Conservation (phyloP, 2,888 invertebrate genomes). For the Caenorhabditis zanzibari region DNA sequence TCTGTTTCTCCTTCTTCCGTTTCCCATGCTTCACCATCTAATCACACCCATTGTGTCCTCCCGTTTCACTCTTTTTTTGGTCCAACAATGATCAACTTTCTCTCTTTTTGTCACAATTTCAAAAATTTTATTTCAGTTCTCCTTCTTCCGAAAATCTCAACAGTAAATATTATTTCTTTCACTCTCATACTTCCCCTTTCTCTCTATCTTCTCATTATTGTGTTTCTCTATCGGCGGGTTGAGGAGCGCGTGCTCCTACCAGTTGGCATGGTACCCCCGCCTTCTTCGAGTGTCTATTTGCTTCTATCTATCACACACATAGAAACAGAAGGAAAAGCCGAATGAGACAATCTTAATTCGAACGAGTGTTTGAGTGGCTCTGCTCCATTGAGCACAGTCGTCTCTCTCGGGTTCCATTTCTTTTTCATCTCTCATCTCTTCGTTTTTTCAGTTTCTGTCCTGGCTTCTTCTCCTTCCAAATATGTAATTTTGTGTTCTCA, state of each 20-base stretch:
- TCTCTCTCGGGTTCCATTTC: slow-evolving; percentile 29
- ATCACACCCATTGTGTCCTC: slow-evolving; percentile 59
- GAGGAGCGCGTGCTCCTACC: slow-evolving; percentile 59
- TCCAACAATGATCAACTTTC: slow-evolving; percentile 31
- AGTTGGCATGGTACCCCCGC: slow-evolving; percentile 64
- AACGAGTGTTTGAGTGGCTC: slow-evolving; percentile 60
- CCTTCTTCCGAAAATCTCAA: slow-evolving; percentile 43
- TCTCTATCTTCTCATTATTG: slow-evolving; percentile 41
- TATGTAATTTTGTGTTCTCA: slow-evolving; percentile 53
- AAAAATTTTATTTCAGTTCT: slow-evolving; percentile 39
- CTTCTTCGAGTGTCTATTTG: slow-evolving; percentile 56
- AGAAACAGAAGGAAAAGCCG: slow-evolving; percentile 12
- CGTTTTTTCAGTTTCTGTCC: slow-evolving; percentile 4
- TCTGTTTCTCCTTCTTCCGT: slow-evolving; percentile 9
- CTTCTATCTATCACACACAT: slow-evolving; percentile 37
- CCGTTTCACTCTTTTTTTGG: slow-evolving; percentile 13
- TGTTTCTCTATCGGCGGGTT: slow-evolving; percentile 22
- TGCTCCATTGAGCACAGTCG: slow-evolving; percentile 32
- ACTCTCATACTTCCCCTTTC: slow-evolving; percentile 42
- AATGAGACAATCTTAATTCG: slow-evolving; percentile 49
- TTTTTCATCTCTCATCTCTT: slow-evolving; percentile 26
- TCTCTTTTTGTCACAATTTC: slow-evolving; percentile 20
- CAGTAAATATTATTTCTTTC: slow-evolving; percentile 50
- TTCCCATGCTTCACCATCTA: slow-evolving; percentile 27
- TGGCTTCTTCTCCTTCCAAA: slow-evolving; percentile 40